Base-by-base conservation (phyloP, 2,797 vertebrate genomes). In the Lagorchestes hirsutus region DNA sequence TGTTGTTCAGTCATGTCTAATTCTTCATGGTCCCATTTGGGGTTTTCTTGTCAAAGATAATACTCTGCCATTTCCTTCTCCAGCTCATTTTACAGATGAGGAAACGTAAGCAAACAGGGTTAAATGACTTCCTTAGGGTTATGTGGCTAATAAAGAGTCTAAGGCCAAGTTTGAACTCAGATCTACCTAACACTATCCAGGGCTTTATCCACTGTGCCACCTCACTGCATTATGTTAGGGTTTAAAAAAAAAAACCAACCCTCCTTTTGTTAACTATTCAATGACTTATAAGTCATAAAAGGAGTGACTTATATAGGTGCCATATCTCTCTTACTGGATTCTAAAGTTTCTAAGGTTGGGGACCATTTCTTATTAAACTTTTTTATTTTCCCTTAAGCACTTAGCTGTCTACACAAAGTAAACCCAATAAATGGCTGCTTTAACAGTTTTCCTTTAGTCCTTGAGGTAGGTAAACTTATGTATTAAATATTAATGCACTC, bases 371-470 rank as follows among this genome's bases (percentile, higher is more conserved):
- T 87, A 87, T 87, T 87, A 87, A 46, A 27, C 22, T 46, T 74
- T 74, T 74, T 74, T 46, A 87, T 50, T 50, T 87, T 40, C 24
- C 40, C 74, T 82, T 82, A 87, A 87, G 9, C 40, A 87, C 50
- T 87, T 87, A 87, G 10, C 40, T 40, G 0, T 82, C 67, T 82
- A 82, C 8, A 24, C n/a, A 82, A 18, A 82, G n/a, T 50, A 87
- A 24, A 87, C 24, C 74, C 24, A 46, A 87, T 87, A 46, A 87
- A 50, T 87, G 40, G 24, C 27, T 87, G 24, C 50, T 87, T 87
- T 50, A 50, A 87, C 2, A 87, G 46, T 24, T 27, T 87, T 92
- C 54, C 91, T 94, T 94, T 87, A 92, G 8, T 93, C 91, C 67
- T 40, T 90, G 12, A 57, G 59, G 14, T 59, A 93, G 27, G 29